A percentile compares a stretch with the other conserved stretches of the same genome.
phyloP scores from a whole-genome alignment of 2,888 invertebrate species.

The Andrena dorsata region DNA sequence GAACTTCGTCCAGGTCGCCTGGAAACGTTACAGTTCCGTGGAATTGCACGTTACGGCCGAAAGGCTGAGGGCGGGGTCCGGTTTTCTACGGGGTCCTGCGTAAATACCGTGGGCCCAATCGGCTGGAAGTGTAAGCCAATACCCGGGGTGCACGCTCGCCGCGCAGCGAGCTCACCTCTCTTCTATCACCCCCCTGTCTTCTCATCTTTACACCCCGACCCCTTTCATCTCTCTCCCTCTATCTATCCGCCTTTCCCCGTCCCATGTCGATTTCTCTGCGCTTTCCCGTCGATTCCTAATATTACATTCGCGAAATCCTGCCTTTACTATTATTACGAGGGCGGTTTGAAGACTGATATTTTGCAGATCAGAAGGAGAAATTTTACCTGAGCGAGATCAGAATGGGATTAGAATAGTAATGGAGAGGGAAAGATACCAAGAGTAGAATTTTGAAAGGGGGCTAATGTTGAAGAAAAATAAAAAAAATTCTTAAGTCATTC shows the following conservation, averaged over 20 bases:
- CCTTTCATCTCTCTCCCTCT: background rate
- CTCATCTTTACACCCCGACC: conserved; percentile 37
- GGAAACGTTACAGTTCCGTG: conserved; percentile 53
- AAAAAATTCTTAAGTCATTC: too few species aligned
- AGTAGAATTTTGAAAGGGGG: too few species aligned
- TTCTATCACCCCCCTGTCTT: conserved; percentile 22
- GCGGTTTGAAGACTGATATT: too few species aligned
- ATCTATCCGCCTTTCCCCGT: background rate
- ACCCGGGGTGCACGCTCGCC: conserved; percentile 73
- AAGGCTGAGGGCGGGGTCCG: conserved; percentile 52
- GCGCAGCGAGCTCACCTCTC: conserved; percentile 44
- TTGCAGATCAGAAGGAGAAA: too few species aligned
- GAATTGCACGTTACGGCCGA: conserved; percentile 39
- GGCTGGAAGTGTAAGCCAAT: conserved; percentile 83
- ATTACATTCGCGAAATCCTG: too few species aligned
- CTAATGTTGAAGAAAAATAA: too few species aligned
- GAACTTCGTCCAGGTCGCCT: conserved; percentile 32
- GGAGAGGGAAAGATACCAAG: too few species aligned
- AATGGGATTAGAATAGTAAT: too few species aligned
- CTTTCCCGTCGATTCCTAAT: background rate
- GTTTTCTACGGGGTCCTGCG: conserved; percentile 70
- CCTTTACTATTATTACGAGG: too few species aligned
- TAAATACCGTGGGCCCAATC: conserved; percentile 82
- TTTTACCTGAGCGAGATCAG: too few species aligned
- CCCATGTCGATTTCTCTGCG: background rate